These are phyloP conservation scores for Heteromormyrus szaboi DNA, from an alignment of 2,797 vertebrate genomes.

Conservation along the genomic window DNA sequence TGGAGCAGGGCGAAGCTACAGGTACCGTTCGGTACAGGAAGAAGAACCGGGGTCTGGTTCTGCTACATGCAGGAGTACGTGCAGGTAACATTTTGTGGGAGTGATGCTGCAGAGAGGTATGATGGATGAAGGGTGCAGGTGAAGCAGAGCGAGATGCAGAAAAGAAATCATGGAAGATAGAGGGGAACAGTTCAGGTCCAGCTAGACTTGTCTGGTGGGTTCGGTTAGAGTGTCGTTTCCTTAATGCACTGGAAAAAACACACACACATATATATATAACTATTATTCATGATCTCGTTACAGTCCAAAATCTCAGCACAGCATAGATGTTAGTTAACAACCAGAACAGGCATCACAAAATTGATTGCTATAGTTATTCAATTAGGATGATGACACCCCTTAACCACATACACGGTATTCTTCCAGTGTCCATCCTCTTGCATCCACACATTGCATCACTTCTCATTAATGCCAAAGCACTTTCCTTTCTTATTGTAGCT, in stretches of 20 bases:
- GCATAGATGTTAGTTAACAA: not conserved
- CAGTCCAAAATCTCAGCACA: not conserved
- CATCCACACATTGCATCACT: not conserved
- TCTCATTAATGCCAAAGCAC: not conserved
- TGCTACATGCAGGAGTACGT: not conserved
- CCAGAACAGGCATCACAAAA: not conserved
- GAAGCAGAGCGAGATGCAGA: not conserved
- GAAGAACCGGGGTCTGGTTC: not conserved
- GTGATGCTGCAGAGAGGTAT: not conserved
- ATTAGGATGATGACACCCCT: not conserved
- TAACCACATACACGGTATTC: not conserved
- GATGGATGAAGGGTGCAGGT: not conserved
- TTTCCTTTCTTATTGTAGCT: not conserved
- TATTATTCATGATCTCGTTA: not conserved
- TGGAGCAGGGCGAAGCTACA: not conserved
- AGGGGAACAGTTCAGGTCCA: not conserved
- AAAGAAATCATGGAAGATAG: not conserved
- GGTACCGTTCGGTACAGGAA: not conserved
- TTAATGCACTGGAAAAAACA: conserved; percentile 23
- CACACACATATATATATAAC: not conserved
- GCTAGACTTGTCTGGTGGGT: not conserved
- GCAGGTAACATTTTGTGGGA: not conserved
- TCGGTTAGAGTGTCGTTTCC: conserved; percentile 20
- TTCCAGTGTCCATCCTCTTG: not conserved
- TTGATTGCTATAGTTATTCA: not conserved